Evolutionary conservation across 35 echinoderm and acorn worm genomes (phyloP), one percentile per base, ranked within the genome.

Genomic region (Stichopus chloronotus): DNA sequence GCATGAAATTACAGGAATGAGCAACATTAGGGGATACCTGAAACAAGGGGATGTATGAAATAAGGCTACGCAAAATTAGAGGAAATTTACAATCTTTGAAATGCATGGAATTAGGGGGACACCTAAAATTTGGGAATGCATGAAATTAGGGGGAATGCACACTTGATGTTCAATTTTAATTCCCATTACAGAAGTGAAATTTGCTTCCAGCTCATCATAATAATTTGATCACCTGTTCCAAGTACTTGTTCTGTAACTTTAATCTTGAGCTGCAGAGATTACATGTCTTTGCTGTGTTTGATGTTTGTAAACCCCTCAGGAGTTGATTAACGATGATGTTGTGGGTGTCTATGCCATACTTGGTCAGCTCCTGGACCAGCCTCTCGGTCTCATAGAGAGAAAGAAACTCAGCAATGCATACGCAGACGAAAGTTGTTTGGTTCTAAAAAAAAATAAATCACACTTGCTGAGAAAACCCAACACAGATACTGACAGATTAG

Each of bases 291-390:
- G 90, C n/a, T 21, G 61, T 53, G 55, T 68, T 79, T 53, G 23
- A 8, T 10, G 10, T 22, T 3, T 92, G 77, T 65, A 65, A 19
- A 20, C 68, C 55, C 3, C 58, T 90, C 0, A 95, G 53, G 21
- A 98, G 93, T 59, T 98, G 97, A 89, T 98, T 98, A 7, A 98
- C 97, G 58, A 98, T 93, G 65, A 98, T 98, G 53, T 98, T 98
- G 79, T 98, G 97, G 16, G 94, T 98, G 54, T 98, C 97, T 56
- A 98, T 98, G 11, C 87, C 93, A 91, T 84, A 96, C 90, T 98
- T 98, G 85, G 97, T 94, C 56, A 98, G 63, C 91, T 98, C 97
- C 84, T 98, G 97, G 12, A 98, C 95, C 30, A 98, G 69, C n/a
- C 97, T 84, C 81, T 98, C 97, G 17, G 97, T 98, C 95, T 98